A percentile compares a stretch with the other conserved stretches of the same genome.
These are phyloP conservation scores for Brachionus rotundiformis DNA, from an alignment of 1,140 invertebrate species.

Conservation along the genomic window DNA sequence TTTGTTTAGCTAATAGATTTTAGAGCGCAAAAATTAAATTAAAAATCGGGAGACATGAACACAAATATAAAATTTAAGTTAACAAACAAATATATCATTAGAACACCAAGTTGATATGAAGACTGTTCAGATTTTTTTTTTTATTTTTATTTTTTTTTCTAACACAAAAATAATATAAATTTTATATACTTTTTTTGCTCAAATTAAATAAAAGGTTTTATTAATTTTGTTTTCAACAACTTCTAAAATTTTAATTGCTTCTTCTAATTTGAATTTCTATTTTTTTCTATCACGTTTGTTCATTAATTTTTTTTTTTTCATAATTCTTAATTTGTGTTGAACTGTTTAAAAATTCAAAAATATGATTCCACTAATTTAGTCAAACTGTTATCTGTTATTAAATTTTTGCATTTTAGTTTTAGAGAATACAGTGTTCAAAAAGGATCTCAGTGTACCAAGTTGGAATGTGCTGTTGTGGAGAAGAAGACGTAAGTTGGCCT, in stretches of 20 bases:
- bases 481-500: neutral
- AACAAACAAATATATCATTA: conserved; percentile 4
- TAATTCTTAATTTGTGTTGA: neutral
- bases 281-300: neutral
- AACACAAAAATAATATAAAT: too few relatives aligned
- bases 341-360: neutral
- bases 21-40: conserved; percentile 35
- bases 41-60: conserved; percentile 25
- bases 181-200: neutral
- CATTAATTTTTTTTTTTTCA: neutral
- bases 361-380: neutral
- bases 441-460: neutral
- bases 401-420: neutral
- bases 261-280: neutral
- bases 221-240: conserved; percentile 13
- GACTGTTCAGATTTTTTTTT: neutral
- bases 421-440: too few relatives aligned
- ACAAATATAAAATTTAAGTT: conserved; percentile 10
- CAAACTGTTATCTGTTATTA: neutral
- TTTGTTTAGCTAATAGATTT: neutral
- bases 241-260: conserved; percentile 21
- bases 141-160: too few relatives aligned
- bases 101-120: conserved; percentile 8
- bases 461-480: conserved; percentile 30
- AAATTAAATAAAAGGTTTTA: conserved; percentile 12